These are phyloP conservation scores for Saguinus midas DNA, from an alignment of 2,113 vertebrate genomes.

Conservation along the genomic window DNA sequence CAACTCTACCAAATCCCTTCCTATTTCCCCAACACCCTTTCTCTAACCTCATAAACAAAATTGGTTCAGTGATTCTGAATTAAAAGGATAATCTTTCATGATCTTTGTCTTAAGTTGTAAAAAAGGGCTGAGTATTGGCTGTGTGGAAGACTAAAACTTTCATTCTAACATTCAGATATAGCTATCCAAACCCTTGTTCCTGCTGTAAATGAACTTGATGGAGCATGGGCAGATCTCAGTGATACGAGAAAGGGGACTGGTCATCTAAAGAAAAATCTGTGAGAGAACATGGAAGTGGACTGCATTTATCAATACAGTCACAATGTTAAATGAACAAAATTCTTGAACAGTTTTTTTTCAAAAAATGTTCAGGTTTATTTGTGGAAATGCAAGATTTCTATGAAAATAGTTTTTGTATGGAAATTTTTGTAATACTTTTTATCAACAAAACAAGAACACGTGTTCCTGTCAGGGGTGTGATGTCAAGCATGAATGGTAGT, in stretches of 20 bases:
- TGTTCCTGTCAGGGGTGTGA: slow-evolving; percentile 86
- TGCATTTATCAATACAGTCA: slow-evolving; percentile 87
- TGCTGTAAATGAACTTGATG: slow-evolving; percentile 79
- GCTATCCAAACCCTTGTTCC: slow-evolving; percentile 72
- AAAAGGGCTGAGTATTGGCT: slow-evolving; percentile 62
- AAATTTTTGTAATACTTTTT: slow-evolving; percentile 99
- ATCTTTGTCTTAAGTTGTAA: slow-evolving; percentile 71
- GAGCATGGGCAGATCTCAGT: slow-evolving; percentile 81
- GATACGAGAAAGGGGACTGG: slow-evolving; percentile 74
- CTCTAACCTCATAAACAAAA: neutral
- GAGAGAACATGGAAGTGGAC: slow-evolving; percentile 84
- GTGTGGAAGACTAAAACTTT: slow-evolving; percentile 71
- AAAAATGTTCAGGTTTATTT: slow-evolving; percentile 95
- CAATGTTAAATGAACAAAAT: slow-evolving; percentile 86
- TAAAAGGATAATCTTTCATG: slow-evolving; percentile 76
- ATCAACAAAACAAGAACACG: slow-evolving; percentile 92
- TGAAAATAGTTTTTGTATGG: slow-evolving; percentile 98
- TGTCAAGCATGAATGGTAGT: slow-evolving; percentile 90
- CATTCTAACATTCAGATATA: slow-evolving; percentile 74
- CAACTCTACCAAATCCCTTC: slow-evolving; percentile 5
- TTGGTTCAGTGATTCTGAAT: slow-evolving; percentile 74
- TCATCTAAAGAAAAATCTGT: slow-evolving; percentile 77
- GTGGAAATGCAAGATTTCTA: slow-evolving; percentile 99
- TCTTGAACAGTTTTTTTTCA: slow-evolving; percentile 89
- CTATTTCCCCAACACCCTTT: neutral